A percentile compares a stretch with the other conserved stretches of the same genome.
Evolutionary conservation across 1,140 invertebrate species (phyloP).

Genomic region (Nomia melanderi): DNA sequence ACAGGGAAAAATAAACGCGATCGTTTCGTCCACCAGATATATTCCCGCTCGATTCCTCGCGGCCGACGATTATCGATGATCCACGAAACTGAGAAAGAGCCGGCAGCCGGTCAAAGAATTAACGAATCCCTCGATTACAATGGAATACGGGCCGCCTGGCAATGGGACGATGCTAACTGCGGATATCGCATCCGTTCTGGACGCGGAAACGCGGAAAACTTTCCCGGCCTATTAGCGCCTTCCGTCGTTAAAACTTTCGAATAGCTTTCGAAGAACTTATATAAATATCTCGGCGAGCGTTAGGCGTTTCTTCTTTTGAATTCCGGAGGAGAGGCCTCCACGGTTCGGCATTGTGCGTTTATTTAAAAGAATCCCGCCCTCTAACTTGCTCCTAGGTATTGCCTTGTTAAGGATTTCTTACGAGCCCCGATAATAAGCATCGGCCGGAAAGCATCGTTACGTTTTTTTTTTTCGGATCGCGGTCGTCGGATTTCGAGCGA

Average conservation of each 20-base stretch:
- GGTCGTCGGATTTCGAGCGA: not conserved
- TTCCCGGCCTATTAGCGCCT: conserved; percentile 49
- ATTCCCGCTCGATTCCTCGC: not conserved
- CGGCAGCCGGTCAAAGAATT: not conserved
- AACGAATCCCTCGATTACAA: conserved; percentile 52
- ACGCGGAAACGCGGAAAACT: conserved; percentile 44
- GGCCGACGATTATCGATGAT: conserved; percentile 2
- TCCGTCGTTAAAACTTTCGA: conserved; percentile 60
- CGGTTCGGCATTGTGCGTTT: conserved; percentile 40
- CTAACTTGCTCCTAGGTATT: conserved; percentile 8
- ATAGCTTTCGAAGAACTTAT: conserved; percentile 46
- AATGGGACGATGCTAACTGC: conserved; percentile 18
- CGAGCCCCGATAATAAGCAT: conserved; percentile 11
- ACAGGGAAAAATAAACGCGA: conserved; percentile 13
- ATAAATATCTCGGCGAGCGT: conserved; percentile 52
- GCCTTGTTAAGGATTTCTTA: conserved; percentile 49
- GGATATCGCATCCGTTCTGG: conserved; percentile 28
- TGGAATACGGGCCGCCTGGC: not conserved
- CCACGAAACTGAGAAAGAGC: too few species aligned
- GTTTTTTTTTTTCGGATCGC: not conserved
- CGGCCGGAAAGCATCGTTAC: not conserved
- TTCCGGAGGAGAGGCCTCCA: conserved; percentile 38
- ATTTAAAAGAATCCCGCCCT: conserved; percentile 27
- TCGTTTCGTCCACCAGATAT: not conserved
- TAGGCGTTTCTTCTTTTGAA: conserved; percentile 34